Base-by-base conservation (phyloP, 2,888 invertebrate species). In the Hydropsyche betteni region DNA sequence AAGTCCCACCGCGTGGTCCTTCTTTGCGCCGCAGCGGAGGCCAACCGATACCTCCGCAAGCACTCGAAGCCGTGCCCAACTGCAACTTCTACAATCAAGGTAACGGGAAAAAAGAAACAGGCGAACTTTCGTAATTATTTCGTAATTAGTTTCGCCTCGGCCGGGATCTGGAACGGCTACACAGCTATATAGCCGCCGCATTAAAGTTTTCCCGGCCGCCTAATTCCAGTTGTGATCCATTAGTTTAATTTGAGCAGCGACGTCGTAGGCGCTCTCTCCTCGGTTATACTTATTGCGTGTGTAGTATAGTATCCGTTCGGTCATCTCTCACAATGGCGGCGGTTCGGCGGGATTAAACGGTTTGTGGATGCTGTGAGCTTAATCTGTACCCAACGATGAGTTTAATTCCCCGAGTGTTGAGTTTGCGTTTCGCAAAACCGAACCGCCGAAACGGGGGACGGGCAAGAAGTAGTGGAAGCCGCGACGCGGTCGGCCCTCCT, bases 1-100 rank as follows among this genome's bases (percentile, higher is more conserved):
- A 94, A 86, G 92, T 94, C 71, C 94, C 94, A 51, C 94, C 94
- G n/a, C 89, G 94, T 58, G 94, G 94, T 1, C 94, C 94, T 14
- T 94, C 94, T 69, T 87, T 94, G 77, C 91, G 94, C 82, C 89
- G 91, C 79, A 87, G 91, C n/a, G 83, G 88, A 84, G 83, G 90
- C 85, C 84, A 89, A 84, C 81, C 86, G 83, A 69, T 86, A 81
- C 80, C 90, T 80, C 88, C 83, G 84, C 84, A 73, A 10, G 74
- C 75, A 10, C 74, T 79, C 68, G 80, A 80, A 61, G 76, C 77
- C 16, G 87, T 69, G n/a, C 70, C 69, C 3, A 77, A 76, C 71
- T 79, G 79, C 73, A 79, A 78, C 52, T 79, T 79, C 74, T 79
- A 79, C 78, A 79, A 79, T 73, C 77, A 77, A 79, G 79, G 79